A percentile compares a stretch with the other conserved stretches of the same genome.
These are phyloP conservation scores for Chromis chromis DNA, from an alignment of 2,797 vertebrate species.

Conservation along the genomic window DNA sequence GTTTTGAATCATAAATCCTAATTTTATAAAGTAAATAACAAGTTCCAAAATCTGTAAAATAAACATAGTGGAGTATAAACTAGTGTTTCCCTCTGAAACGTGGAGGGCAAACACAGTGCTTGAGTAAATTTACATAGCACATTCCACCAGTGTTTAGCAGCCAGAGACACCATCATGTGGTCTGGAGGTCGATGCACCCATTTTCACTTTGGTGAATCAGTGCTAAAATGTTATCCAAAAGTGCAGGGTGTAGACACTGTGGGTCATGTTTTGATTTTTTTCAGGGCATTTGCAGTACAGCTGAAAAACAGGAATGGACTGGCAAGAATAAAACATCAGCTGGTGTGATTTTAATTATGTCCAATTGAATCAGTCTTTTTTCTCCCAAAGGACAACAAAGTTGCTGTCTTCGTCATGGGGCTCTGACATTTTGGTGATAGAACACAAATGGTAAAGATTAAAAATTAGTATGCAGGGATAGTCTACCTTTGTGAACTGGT, in stretches of 20 bases:
- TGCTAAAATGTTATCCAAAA: background rate
- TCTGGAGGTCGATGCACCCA: slow-evolving; percentile 8
- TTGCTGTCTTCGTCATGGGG: background rate
- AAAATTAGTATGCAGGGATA: background rate
- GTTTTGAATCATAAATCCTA: background rate
- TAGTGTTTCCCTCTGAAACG: background rate
- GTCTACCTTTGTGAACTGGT: background rate
- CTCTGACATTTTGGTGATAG: background rate
- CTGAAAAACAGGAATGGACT: background rate
- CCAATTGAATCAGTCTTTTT: background rate
- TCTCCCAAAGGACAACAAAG: background rate
- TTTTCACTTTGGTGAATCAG: background rate
- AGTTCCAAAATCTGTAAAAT: background rate
- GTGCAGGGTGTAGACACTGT: too few species aligned
- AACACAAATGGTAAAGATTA: background rate
- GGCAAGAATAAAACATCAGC: background rate
- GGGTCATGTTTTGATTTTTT: background rate
- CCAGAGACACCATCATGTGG: background rate
- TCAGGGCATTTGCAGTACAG: background rate
- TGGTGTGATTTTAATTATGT: background rate
- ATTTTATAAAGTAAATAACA: background rate
- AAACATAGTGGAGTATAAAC: background rate
- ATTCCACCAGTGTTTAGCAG: background rate
- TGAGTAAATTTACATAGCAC: background rate
- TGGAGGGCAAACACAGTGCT: background rate